Percentiles rank a stretch among this genome's conserved stretches.
phyloP scores from a whole-genome alignment of 2,113 vertebrate genomes.

The Chelonoidis abingdonii region DNA sequence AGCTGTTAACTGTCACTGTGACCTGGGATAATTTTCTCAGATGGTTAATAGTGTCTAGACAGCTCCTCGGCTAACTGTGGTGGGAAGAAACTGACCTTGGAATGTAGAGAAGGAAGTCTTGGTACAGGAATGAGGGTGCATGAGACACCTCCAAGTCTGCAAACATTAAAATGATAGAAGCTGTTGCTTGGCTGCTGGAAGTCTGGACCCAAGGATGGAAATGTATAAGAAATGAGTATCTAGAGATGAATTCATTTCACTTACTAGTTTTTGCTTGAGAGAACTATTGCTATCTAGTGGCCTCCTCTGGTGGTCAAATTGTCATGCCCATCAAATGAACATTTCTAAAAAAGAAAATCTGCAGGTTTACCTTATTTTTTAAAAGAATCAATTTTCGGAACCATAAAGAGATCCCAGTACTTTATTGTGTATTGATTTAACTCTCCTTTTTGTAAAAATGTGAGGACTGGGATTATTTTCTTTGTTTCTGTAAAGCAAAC shows the following conservation, averaged over 20 bases:
- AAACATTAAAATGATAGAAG: background rate
- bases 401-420: background rate
- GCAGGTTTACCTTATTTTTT: background rate
- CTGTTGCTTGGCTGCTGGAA: conserved; percentile 24
- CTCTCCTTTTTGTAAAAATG: background rate
- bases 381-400: conserved; percentile 3
- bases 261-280: conserved; percentile 21
- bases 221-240: background rate
- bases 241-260: conserved; percentile 21
- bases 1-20: background rate
- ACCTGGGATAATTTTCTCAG: background rate
- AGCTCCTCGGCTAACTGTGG: background rate
- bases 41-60: background rate
- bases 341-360: background rate
- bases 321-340: background rate
- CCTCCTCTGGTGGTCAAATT: background rate
- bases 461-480: conserved; percentile 18
- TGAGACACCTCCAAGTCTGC: background rate
- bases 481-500: background rate
- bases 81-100: background rate
- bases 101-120: fast-evolving
- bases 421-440: conserved; percentile 8
- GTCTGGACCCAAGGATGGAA: background rate
- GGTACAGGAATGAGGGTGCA: fast-evolving
- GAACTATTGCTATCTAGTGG: background rate